These are phyloP conservation scores for Atopsyche davidsoni DNA, from an alignment of 1,140 invertebrate genomes.

Conservation along the genomic window DNA sequence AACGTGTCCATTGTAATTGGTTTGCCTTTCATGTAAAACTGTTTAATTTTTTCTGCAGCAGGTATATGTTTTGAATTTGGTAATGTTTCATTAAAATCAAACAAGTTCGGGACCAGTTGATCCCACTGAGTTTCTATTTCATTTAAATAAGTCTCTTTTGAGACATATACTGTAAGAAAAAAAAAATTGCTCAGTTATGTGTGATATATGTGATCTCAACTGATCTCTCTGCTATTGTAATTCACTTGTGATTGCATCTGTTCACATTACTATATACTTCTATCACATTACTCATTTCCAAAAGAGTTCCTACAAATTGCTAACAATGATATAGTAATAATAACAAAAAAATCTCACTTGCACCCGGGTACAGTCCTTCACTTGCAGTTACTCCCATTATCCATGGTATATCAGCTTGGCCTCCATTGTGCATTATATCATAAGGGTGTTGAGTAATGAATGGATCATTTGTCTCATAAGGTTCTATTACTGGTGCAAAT, in stretches of 20 bases:
- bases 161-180: conserved; percentile 44
- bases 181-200: too few species aligned
- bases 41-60: conserved; percentile 48
- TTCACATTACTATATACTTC: too few species aligned
- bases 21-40: conserved; percentile 51
- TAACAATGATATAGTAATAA: not conserved
- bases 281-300: too few species aligned
- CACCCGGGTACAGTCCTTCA: conserved; percentile 58
- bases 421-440: conserved; percentile 46
- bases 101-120: conserved; percentile 48
- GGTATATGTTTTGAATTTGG: conserved; percentile 38
- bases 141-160: conserved; percentile 38
- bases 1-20: conserved; percentile 43
- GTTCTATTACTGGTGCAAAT: conserved; percentile 56
- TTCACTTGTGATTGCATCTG: too few species aligned
- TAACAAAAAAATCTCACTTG: conserved; percentile 38
- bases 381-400: conserved; percentile 52
- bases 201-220: too few species aligned
- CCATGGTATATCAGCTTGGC: conserved; percentile 52
- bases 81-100: conserved; percentile 58
- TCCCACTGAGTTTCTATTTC: conserved; percentile 54
- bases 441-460: conserved; percentile 54
- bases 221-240: too few species aligned
- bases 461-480: conserved; percentile 38
- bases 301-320: too few species aligned